phyloP scores from a whole-genome alignment of 2,888 invertebrate genomes.

The Protonemura montana region DNA sequence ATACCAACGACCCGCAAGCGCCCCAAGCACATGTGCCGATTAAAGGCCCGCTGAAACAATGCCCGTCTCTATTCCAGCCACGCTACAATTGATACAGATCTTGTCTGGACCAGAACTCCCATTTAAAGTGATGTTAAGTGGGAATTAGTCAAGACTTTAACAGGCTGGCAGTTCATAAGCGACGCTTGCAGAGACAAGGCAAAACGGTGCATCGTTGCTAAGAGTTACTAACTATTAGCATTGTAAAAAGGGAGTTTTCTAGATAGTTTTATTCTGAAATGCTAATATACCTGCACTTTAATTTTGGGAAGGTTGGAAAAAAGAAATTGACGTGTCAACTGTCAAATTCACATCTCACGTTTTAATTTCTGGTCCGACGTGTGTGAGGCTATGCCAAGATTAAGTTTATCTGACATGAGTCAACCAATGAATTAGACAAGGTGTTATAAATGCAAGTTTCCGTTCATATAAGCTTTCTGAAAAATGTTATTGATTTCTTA shows the following conservation, averaged over 20 bases:
- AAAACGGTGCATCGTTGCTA: background rate
- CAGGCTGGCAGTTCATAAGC: background rate
- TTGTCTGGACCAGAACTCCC: conserved; percentile 18
- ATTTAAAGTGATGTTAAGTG: conserved; percentile 41
- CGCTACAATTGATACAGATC: conserved; percentile 21
- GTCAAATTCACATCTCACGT: no score
- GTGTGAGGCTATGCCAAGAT: background rate
- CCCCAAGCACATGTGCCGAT: background rate
- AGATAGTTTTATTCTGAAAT: background rate
- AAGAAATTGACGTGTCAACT: background rate
- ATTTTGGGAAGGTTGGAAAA: background rate
- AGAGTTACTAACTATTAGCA: background rate
- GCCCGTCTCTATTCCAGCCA: background rate
- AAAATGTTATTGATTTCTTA: background rate
- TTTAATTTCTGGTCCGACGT: background rate
- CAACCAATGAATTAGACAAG: no score
- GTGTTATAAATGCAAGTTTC: background rate
- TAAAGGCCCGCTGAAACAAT: background rate
- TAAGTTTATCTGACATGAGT: background rate
- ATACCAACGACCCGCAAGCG: background rate
- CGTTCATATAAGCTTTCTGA: background rate
- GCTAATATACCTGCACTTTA: background rate
- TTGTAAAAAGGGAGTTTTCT: background rate
- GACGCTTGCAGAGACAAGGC: background rate
- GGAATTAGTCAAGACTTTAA: conserved; percentile 13